phyloP scores from a whole-genome alignment of 2,888 invertebrate species.

The Colletes collaris region DNA sequence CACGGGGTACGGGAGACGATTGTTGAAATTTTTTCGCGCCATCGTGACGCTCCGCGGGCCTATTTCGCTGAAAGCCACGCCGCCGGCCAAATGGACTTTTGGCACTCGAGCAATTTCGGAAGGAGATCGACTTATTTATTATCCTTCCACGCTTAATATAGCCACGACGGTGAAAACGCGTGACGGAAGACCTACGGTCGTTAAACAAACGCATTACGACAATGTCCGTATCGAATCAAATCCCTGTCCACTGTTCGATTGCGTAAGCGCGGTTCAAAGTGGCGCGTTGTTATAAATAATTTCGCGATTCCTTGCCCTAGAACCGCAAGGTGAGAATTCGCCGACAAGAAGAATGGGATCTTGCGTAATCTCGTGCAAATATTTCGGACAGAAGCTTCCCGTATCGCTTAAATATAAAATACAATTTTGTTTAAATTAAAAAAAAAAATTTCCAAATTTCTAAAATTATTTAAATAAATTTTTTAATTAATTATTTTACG shows the following conservation, averaged over 20 bases:
- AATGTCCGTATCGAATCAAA: constrained; percentile 47
- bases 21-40: no score
- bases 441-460: no score
- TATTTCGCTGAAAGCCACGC: neutral
- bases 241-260: constrained; percentile 33
- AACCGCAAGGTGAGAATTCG: neutral
- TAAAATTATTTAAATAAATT: no score
- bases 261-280: constrained; percentile 24
- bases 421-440: no score
- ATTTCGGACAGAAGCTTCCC: no score
- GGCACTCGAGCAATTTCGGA: constrained; percentile 32
- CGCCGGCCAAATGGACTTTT: constrained; percentile 33
- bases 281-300: constrained; percentile 43
- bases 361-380: neutral
- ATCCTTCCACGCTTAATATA: constrained; percentile 52
- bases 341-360: neutral
- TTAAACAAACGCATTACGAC: constrained; percentile 48
- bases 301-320: constrained; percentile 20
- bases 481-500: no score
- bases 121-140: constrained; percentile 49
- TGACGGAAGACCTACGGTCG: constrained; percentile 44
- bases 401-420: no score
- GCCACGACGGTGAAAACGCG: constrained; percentile 30
- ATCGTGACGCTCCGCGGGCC: no score
- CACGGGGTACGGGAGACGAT: no score